Evolutionary conservation across 2,888 invertebrate species (phyloP).

Genomic region (Silvanus unidentatus): DNA sequence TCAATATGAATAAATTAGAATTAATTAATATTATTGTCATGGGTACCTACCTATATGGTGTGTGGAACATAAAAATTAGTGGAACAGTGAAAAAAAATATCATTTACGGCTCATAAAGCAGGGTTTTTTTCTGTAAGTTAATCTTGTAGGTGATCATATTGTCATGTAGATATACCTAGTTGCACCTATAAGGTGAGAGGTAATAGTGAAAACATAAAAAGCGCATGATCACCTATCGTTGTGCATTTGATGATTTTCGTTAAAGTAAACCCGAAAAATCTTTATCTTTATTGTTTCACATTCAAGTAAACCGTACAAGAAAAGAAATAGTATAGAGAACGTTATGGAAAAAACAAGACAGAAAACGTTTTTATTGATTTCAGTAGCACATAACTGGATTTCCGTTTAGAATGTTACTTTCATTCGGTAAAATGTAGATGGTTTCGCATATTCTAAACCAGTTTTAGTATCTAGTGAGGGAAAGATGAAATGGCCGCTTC

Average conservation of each 20-base stretch:
- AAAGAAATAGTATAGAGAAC: slow-evolving; percentile 23
- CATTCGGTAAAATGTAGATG: slow-evolving; percentile 4
- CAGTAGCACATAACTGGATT: slow-evolving; percentile 62
- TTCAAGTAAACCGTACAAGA: slow-evolving; percentile 22
- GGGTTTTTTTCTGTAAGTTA: no score
- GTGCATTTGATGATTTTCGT: slow-evolving; percentile 26
- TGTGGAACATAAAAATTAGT: no score
- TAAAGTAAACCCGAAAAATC: slow-evolving; percentile 30
- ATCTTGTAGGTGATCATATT: no score
- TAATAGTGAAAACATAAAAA: slow-evolving; percentile 22
- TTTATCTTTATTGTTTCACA: slow-evolving; percentile 34
- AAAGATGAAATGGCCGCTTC: slow-evolving; percentile 40
- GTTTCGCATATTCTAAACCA: slow-evolving; percentile 30
- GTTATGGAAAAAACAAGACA: slow-evolving; percentile 30
- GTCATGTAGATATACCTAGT: no score
- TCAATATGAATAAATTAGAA: no score
- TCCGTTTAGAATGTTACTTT: slow-evolving; percentile 39
- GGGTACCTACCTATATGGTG: no score
- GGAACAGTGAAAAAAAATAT: no score
- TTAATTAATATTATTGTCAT: no score
- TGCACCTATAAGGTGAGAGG: no score
- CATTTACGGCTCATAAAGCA: no score
- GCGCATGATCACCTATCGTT: slow-evolving; percentile 36
- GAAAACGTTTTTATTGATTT: slow-evolving; percentile 61
- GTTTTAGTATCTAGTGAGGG: slow-evolving; percentile 28